Conservation (phyloP, 2,113 vertebrate genomes). For the Herpailurus yagouaroundi region DNA sequence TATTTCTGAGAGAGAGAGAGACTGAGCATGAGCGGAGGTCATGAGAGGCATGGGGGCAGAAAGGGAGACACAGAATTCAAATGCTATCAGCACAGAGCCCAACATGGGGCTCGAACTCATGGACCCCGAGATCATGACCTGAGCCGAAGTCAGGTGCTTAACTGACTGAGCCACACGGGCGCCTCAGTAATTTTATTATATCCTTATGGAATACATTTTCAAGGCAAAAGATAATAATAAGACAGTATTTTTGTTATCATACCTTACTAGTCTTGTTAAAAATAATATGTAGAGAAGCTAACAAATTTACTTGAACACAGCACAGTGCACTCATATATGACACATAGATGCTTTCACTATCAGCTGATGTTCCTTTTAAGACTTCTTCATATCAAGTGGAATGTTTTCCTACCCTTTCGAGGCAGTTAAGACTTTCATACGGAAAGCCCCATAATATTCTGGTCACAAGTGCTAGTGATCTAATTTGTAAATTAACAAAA, state of each 20-base stretch:
- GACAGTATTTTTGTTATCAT: not conserved
- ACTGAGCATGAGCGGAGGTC: no score
- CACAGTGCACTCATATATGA: not conserved
- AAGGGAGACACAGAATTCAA: no score
- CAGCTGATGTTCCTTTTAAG: not conserved
- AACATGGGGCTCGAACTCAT: no score
- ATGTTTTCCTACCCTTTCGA: not conserved
- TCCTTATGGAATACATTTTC: not conserved
- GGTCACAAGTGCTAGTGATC: not conserved
- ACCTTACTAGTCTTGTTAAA: not conserved
- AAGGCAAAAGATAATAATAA: not conserved
- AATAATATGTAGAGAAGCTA: not conserved
- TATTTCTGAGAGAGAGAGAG: no score
- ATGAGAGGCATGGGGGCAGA: no score
- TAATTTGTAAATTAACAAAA: conserved; percentile 41
- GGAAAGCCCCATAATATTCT: not conserved
- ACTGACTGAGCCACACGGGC: no score
- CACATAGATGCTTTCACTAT: not conserved
- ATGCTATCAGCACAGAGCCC: no score
- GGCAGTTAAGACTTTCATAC: not conserved
- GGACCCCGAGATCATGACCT: no score
- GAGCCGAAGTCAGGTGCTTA: no score
- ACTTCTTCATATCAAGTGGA: not conserved
- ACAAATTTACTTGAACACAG: not conserved
- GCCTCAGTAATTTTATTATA: not conserved